These are phyloP conservation scores for Alligator mississippiensis DNA, from an alignment of 2,113 vertebrate species.

Conservation along the genomic window DNA sequence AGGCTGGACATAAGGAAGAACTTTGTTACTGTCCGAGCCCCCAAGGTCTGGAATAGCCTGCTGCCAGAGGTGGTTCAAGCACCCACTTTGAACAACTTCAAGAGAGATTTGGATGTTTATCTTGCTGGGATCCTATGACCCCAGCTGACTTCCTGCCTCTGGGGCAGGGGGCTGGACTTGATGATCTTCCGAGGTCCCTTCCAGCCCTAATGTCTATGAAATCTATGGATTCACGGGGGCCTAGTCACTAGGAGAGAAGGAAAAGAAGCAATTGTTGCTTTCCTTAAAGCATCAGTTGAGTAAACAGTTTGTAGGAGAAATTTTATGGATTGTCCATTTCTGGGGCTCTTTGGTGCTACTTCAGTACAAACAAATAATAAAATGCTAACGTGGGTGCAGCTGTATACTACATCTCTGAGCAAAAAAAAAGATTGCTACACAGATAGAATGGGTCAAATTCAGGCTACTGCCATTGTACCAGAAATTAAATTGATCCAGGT, in stretches of 20 bases:
- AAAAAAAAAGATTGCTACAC: fast-evolving
- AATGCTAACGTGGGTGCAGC: neutral
- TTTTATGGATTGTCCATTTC: neutral
- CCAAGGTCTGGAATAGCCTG: no score
- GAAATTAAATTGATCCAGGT: fast-evolving
- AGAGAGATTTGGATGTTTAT: no score
- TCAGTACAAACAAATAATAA: neutral
- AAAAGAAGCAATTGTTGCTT: neutral
- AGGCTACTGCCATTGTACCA: neutral
- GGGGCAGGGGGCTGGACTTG: no score
- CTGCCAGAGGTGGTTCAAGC: no score
- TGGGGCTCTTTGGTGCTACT: neutral
- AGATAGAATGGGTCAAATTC: fast-evolving
- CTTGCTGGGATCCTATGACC: no score
- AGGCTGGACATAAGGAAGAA: no score
- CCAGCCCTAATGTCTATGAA: no score
- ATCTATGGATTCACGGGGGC: no score
- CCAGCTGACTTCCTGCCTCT: no score
- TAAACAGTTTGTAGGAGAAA: neutral
- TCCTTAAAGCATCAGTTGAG: neutral
- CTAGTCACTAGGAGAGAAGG: neutral
- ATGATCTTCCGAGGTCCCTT: no score
- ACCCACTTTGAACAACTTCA: no score
- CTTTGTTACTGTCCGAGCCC: no score
- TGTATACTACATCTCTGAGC: neutral